Percentiles rank a stretch among this genome's conserved stretches.
Evolutionary conservation across 2,113 vertebrate species (phyloP).

Genomic region (Lucifuga dentata): DNA sequence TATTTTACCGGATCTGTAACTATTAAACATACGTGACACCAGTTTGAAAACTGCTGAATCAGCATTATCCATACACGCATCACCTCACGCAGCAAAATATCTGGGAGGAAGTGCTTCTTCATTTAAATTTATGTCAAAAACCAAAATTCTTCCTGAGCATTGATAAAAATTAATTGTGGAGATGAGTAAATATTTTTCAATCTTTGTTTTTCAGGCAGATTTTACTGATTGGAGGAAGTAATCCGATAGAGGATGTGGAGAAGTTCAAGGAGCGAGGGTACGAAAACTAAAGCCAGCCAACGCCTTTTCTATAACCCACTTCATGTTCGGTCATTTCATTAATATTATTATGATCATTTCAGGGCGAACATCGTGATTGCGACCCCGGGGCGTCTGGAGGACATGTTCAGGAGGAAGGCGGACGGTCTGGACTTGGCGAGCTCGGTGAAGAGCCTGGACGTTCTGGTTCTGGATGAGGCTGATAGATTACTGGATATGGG

Average conservation of each 20-base stretch:
- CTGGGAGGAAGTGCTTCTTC: no score
- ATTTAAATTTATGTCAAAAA: no score
- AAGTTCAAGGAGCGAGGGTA: slow-evolving; percentile 91
- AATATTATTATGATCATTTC: slow-evolving; percentile 5
- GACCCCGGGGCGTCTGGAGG: slow-evolving; percentile 93
- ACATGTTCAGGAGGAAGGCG: slow-evolving; percentile 93
- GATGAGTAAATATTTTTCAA: no score
- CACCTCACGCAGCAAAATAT: no score
- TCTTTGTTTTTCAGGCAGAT: slow-evolving; percentile 86
- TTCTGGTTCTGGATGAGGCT: slow-evolving; percentile 95
- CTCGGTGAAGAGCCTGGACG: slow-evolving; percentile 89
- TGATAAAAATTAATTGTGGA: no score
- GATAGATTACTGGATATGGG: slow-evolving; percentile 97
- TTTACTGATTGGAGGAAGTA: slow-evolving; percentile 93
- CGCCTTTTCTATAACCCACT: not conserved
- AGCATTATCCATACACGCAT: no score
- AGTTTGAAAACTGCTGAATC: no score
- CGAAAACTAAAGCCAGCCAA: slow-evolving; percentile 43
- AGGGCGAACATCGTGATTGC: slow-evolving; percentile 94
- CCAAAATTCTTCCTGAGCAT: no score
- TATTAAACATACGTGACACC: no score
- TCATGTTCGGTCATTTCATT: no score
- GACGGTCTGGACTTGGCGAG: slow-evolving; percentile 90
- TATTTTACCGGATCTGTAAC: no score
- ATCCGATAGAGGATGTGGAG: slow-evolving; percentile 93